Base-by-base conservation (phyloP, 2,888 invertebrate genomes). In the Hirtodrosophila confusa region DNA sequence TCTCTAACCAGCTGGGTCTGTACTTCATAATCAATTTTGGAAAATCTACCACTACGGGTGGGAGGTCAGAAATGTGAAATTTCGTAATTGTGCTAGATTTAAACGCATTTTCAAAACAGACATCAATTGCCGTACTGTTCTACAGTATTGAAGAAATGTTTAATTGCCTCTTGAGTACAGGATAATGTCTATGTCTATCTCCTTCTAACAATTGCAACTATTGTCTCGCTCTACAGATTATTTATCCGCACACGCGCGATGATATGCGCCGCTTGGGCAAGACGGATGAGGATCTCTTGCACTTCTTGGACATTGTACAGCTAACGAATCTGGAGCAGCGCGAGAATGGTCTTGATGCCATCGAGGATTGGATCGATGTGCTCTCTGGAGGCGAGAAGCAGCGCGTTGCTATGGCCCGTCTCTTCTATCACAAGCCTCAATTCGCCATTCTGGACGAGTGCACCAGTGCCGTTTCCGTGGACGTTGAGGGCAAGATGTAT, bases 391-490 rank as follows among this genome's bases (percentile, higher is more conserved):
- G 99, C 10, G 99, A 99, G 92, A 99, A 99, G 89, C 99, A 99
- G 92, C 93, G 99, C 89, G 95, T 99, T 83, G 99, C 99, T 93
- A 99, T 99, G 99, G 98, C 99, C 10, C 94, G 99, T 11, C 93
- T 99, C 70, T 98, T 99, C 92, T 99, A 99, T 92, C 98, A 99
- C 92, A 95, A 95, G 90, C 99, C 99, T 0, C 98, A 99, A 92
- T 99, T 99, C 93, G 99, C 99, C 9, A 99, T 99, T 87, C 93
- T 99, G 80, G 99, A 99, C 89, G 99, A 99, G 91, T 99, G 99
- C 90, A 99, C 99, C 0, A 98, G 98, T 90, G 99, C 99, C 0
- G 99, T 99, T 0, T 98, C 98, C 48, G 97, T 99, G 0, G 99
- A 99, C 91, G 99, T 99, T 0, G 99, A 99, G 91, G 98, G 98